Conservation (phyloP, 2,888 invertebrate species). For the Polyommatus iphigenia region DNA sequence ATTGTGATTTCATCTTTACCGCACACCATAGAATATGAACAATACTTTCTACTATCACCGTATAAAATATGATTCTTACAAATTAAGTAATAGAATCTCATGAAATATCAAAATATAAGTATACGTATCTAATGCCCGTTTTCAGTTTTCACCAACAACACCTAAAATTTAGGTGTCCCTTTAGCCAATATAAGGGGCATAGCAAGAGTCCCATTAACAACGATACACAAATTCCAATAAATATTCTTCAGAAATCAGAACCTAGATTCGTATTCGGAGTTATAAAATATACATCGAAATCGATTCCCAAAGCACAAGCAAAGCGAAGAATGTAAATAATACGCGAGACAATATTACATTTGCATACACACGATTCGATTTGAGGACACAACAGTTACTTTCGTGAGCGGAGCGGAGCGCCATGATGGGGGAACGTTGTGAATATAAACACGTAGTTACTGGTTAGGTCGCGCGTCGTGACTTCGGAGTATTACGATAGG, state of each 20-base stretch:
- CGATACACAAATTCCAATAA: slow-evolving; percentile 1
- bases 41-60: not conserved
- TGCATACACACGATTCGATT: slow-evolving; percentile 43
- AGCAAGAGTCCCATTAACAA: not conserved
- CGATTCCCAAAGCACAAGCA: slow-evolving; percentile 31
- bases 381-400: slow-evolving; percentile 38
- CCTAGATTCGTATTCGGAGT: slow-evolving; percentile 14
- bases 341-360: slow-evolving; percentile 45
- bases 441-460: slow-evolving; percentile 28
- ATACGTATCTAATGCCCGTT: not conserved
- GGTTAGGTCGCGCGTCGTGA: not conserved
- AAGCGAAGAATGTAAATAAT: slow-evolving; percentile 39
- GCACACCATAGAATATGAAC: not conserved
- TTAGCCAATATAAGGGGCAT: no score
- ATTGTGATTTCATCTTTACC: slow-evolving; percentile 1
- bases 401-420: slow-evolving; percentile 22
- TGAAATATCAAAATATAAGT: not conserved
- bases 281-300: slow-evolving; percentile 31
- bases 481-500: not conserved
- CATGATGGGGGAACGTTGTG: slow-evolving; percentile 30
- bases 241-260: not conserved
- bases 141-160: no score
- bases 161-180: no score
- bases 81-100: no score
- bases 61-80: not conserved